These are phyloP conservation scores for Cynopterus sphinx DNA, from an alignment of 2,797 vertebrate species.

Conservation along the genomic window DNA sequence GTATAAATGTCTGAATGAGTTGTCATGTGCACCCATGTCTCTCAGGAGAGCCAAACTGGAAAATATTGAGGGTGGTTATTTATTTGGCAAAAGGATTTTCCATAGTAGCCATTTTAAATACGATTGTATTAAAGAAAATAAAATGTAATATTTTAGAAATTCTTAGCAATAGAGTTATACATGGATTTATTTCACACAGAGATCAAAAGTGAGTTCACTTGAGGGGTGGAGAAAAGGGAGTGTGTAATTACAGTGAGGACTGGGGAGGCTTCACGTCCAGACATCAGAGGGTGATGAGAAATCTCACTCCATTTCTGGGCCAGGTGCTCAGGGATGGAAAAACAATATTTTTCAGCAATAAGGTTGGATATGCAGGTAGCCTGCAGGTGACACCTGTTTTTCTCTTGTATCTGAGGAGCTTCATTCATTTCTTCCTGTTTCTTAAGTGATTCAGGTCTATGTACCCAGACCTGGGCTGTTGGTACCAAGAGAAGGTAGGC, in stretches of 20 bases:
- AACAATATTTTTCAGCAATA: neutral
- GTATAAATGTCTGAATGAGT: neutral
- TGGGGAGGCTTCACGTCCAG: neutral
- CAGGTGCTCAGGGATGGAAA: neutral
- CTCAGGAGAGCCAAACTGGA: slow-evolving; percentile 10
- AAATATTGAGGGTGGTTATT: neutral
- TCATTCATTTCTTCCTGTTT: slow-evolving; percentile 6
- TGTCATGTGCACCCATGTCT: neutral
- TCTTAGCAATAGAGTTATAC: neutral
- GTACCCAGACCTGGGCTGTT: neutral
- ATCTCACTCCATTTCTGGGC: neutral
- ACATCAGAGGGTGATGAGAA: neutral
- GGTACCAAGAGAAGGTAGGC: neutral
- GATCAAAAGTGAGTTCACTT: neutral
- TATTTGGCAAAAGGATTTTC: neutral
- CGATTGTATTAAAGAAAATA: slow-evolving; percentile 12
- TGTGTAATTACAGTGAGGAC: neutral
- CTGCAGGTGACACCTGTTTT: neutral
- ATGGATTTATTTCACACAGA: neutral
- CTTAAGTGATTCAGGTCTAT: neutral
- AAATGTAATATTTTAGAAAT: slow-evolving; percentile 12
- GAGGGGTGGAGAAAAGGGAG: neutral
- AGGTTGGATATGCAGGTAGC: neutral
- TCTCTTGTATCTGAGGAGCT: neutral
- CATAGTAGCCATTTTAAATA: neutral